Evolutionary conservation across 2,888 invertebrate species (phyloP).

Genomic region (Pheosia tremula): DNA sequence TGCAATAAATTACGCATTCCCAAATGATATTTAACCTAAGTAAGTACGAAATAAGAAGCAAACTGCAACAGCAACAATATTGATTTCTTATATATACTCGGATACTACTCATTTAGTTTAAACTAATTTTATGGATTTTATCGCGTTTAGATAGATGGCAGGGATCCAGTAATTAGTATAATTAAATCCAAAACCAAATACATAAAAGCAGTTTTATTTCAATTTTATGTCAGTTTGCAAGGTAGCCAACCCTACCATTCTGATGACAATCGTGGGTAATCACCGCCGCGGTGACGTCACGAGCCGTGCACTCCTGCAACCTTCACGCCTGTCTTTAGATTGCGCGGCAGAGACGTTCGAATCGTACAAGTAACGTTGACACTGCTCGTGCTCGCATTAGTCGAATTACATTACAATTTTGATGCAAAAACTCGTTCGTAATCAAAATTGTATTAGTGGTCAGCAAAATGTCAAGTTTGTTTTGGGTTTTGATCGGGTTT

Average conservation of each 20-base stretch:
- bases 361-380: constrained; percentile 50
- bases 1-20: too few species aligned
- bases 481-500: neutral
- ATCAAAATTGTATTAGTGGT: constrained; percentile 36
- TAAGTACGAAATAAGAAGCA: too few species aligned
- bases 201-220: too few species aligned
- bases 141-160: too few species aligned
- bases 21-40: too few species aligned
- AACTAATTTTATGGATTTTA: too few species aligned
- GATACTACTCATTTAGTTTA: too few species aligned
- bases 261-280: constrained; percentile 69
- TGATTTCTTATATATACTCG: too few species aligned
- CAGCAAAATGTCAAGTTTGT: neutral
- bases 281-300: constrained; percentile 69
- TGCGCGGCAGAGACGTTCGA: constrained; percentile 50
- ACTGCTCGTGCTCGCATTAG: constrained; percentile 55
- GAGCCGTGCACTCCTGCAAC: constrained; percentile 64
- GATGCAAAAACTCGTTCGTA: constrained; percentile 30
- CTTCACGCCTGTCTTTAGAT: constrained; percentile 71
- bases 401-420: constrained; percentile 37
- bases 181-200: too few species aligned
- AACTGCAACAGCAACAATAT: too few species aligned
- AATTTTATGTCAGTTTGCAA: neutral
- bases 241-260: constrained; percentile 54
- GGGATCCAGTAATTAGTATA: too few species aligned